Evolutionary conservation across 2,113 vertebrate species (phyloP).

Genomic region (Mormoops blainvillei): DNA sequence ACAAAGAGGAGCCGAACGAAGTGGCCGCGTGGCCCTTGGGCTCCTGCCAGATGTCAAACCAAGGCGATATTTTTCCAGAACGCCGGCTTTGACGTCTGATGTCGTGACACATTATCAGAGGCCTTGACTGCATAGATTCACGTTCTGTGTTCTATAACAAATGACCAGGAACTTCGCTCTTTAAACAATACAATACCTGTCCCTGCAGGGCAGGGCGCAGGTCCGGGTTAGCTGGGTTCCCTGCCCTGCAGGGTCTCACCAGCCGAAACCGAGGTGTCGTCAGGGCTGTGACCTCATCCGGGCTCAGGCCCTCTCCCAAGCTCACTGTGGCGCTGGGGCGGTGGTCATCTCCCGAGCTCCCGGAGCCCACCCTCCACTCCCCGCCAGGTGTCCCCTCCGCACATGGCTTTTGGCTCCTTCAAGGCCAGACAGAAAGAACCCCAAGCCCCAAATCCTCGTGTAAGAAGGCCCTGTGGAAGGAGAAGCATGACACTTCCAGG

Average conservation of each 20-base stretch:
- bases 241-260: not conserved
- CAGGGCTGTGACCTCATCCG: not conserved
- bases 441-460: not conserved
- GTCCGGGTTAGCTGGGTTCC: not conserved
- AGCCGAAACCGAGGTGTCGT: not conserved
- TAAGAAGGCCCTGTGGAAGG: accelerated
- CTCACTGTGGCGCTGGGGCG: not conserved
- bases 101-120: not conserved
- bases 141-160: not conserved
- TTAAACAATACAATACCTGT: not conserved
- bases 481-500: no score
- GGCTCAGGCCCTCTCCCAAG: not conserved
- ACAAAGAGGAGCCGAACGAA: not conserved
- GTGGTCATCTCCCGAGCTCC: not conserved
- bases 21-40: accelerated
- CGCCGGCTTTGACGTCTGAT: not conserved
- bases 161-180: not conserved
- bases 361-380: accelerated
- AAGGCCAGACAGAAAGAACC: not conserved
- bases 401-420: not conserved
- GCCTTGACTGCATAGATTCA: accelerated
- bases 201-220: not conserved
- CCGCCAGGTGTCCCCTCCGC: no score
- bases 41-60: not conserved
- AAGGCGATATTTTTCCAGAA: not conserved